phyloP scores from a whole-genome alignment of 2,113 vertebrate species.

The Platysternon megacephalum region DNA sequence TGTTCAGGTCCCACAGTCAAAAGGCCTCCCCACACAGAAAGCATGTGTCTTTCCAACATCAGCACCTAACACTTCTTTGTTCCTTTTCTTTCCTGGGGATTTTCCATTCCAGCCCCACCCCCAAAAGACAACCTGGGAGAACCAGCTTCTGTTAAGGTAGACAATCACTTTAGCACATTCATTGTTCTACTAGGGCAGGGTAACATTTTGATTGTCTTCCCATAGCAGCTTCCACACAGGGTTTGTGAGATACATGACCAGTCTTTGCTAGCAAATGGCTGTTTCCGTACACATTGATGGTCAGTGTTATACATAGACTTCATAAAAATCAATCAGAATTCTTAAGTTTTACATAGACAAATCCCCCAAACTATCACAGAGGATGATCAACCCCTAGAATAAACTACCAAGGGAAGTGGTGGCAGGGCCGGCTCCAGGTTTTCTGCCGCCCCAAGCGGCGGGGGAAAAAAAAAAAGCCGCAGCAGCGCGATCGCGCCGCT shows the following conservation, averaged over 20 bases:
- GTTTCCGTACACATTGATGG: neutral
- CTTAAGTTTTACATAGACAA: neutral
- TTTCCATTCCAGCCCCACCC: neutral
- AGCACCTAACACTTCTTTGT: neutral
- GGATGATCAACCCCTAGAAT: neutral
- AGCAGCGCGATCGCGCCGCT: too few relatives aligned
- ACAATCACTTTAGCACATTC: neutral
- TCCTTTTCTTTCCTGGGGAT: neutral
- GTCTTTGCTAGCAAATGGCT: neutral
- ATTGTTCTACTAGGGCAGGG: neutral
- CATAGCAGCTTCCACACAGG: neutral
- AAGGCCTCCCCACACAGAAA: too few relatives aligned
- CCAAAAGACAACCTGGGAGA: neutral
- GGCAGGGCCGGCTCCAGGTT: too few relatives aligned
- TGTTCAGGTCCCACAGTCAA: too few relatives aligned
- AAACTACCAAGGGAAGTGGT: neutral
- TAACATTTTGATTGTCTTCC: too few relatives aligned
- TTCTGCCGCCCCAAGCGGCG: too few relatives aligned
- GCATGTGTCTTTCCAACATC: too few relatives aligned
- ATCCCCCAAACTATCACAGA: neutral
- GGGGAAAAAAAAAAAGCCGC: too few relatives aligned
- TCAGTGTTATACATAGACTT: too few relatives aligned
- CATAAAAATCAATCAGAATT: neutral
- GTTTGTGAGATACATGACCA: neutral
- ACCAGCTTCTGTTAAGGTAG: neutral